Percentiles rank a stretch among this genome's conserved stretches.
These are phyloP conservation scores for Sesia apiformis DNA, from an alignment of 2,888 invertebrate genomes.

Conservation along the genomic window DNA sequence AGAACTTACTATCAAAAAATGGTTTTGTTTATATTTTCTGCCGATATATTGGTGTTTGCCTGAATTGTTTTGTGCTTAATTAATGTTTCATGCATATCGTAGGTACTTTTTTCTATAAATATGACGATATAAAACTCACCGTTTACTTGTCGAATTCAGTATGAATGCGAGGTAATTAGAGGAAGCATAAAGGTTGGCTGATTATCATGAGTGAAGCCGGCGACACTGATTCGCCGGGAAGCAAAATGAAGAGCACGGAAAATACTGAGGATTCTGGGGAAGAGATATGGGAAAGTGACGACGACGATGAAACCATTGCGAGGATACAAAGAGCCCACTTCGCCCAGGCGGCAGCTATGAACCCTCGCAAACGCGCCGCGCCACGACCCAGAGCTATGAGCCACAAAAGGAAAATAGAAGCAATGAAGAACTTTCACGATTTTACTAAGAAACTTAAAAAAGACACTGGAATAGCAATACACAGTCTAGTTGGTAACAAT, in stretches of 20 bases:
- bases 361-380: slow-evolving; percentile 43
- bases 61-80: no score
- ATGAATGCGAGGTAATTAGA: no score
- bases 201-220: slow-evolving; percentile 47
- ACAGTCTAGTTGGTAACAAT: slow-evolving; percentile 64
- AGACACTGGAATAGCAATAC: slow-evolving; percentile 66
- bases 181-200: neutral
- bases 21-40: neutral
- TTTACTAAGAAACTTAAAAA: slow-evolving; percentile 70
- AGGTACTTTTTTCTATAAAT: no score
- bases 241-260: slow-evolving; percentile 38
- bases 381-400: slow-evolving; percentile 58
- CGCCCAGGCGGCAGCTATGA: slow-evolving; percentile 63
- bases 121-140: no score
- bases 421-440: slow-evolving; percentile 65
- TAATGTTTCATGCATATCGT: no score
- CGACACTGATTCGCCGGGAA: slow-evolving; percentile 37
- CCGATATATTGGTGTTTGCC: no score
- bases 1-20: neutral
- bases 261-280: slow-evolving; percentile 53
- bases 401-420: slow-evolving; percentile 68
- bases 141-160: no score
- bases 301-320: slow-evolving; percentile 65
- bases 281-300: slow-evolving; percentile 56
- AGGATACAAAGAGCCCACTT: slow-evolving; percentile 65